A percentile compares a stretch with the other conserved stretches of the same genome.
Conservation (phyloP, 2,113 vertebrate species). For the Callospermophilus lateralis region DNA sequence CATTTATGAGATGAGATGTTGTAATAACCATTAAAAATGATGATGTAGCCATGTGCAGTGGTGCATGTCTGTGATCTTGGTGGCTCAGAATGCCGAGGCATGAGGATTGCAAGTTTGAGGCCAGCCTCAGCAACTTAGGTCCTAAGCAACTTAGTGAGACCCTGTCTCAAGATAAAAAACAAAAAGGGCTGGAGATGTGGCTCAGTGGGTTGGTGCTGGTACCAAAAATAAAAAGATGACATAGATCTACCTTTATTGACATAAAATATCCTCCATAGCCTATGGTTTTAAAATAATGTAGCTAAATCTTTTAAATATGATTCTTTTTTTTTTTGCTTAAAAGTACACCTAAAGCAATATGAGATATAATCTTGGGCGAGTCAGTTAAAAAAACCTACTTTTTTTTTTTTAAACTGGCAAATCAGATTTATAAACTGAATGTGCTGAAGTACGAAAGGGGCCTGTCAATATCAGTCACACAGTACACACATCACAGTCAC, state of each 20-base stretch:
- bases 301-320: neutral
- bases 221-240: neutral
- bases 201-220: too few species aligned
- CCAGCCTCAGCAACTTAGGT: too few species aligned
- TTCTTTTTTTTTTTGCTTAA: neutral
- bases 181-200: too few species aligned
- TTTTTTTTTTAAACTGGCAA: neutral
- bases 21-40: neutral
- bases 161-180: too few species aligned
- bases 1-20: neutral
- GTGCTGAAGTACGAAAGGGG: neutral
- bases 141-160: too few species aligned
- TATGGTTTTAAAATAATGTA: neutral
- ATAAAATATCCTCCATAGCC: neutral
- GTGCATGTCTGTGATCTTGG: too few species aligned
- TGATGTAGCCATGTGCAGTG: too few species aligned
- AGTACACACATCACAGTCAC: neutral
- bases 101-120: too few species aligned
- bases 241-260: neutral
- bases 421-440: neutral
- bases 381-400: neutral
- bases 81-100: too few species aligned
- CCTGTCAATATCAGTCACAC: neutral
- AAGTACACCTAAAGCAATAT: neutral
- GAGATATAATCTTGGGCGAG: neutral